phyloP scores from a whole-genome alignment of 2,888 invertebrate genomes.

The Perizoma affinitatum region DNA sequence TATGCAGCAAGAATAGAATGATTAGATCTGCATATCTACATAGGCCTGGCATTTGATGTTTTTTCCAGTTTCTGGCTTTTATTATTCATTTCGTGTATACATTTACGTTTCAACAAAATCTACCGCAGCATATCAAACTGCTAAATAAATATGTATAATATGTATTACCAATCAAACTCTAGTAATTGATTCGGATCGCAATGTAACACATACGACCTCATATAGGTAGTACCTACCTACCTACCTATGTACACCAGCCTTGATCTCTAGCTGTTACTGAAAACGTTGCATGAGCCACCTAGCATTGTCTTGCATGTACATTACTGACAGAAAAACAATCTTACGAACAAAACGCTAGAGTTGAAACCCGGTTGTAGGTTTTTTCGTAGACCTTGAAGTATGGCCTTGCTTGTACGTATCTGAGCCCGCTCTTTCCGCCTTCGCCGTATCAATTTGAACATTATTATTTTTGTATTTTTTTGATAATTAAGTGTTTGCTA shows the following conservation, averaged over 20 bases:
- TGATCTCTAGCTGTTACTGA: conserved; percentile 82
- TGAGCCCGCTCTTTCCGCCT: conserved; percentile 81
- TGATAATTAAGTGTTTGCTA: conserved; percentile 32
- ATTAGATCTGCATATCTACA: too few species aligned
- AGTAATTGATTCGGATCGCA: conserved; percentile 16
- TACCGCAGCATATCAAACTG: not conserved
- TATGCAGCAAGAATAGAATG: too few species aligned
- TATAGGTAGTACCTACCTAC: too few species aligned
- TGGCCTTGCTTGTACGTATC: conserved; percentile 75
- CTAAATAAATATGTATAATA: not conserved
- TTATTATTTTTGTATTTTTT: conserved; percentile 67
- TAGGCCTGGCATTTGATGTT: not conserved
- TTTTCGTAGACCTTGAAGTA: conserved; percentile 68
- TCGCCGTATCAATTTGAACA: conserved; percentile 78
- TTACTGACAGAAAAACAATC: conserved; percentile 48
- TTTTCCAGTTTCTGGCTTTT: not conserved
- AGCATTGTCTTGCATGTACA: conserved; percentile 70
- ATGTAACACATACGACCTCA: conserved; percentile 42
- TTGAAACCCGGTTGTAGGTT: conserved; percentile 46
- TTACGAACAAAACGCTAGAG: conserved; percentile 46
- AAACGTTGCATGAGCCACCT: conserved; percentile 79
- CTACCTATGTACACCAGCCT: conserved; percentile 52
- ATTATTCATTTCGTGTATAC: not conserved
- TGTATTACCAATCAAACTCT: not conserved
- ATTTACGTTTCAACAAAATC: too few species aligned